phyloP scores from a whole-genome alignment of 2,888 invertebrate species.

The Tiphia femorata region DNA sequence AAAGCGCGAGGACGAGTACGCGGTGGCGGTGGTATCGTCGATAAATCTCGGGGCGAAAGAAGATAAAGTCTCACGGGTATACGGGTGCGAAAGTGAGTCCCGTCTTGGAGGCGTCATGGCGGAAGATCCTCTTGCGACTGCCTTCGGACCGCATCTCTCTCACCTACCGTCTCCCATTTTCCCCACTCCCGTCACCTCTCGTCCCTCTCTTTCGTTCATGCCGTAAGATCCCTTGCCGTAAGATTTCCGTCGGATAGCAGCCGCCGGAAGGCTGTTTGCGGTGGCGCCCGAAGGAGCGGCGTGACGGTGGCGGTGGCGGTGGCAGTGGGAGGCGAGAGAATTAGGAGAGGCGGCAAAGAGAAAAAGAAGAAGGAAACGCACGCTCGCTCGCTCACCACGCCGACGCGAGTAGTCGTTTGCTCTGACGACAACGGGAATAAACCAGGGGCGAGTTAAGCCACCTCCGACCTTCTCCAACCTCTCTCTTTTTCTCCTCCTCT shows the following conservation, averaged over 20 bases:
- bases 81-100: conserved; percentile 22
- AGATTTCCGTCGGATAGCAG: conserved; percentile 35
- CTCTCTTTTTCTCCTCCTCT: not conserved
- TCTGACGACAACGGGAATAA: conserved; percentile 31
- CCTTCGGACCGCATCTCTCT: not conserved
- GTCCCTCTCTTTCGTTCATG: not conserved
- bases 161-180: not conserved
- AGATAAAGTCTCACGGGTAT: conserved; percentile 31
- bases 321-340: not conserved
- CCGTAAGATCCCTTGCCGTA: conserved; percentile 6
- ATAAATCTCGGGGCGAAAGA: conserved; percentile 36
- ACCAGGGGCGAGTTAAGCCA: conserved; percentile 35
- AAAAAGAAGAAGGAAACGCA: conserved; percentile 17
- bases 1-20: conserved; percentile 22
- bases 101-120: not conserved
- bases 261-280: conserved; percentile 16
- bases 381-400: no score
- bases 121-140: not conserved
- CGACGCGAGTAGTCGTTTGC: conserved; percentile 40
- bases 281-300: not conserved
- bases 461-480: conserved; percentile 14
- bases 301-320: no score
- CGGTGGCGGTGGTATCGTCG: conserved; percentile 27
- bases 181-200: not conserved
- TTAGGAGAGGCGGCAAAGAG: not conserved